Percentiles rank a stretch among this genome's conserved stretches.
phyloP scores from a whole-genome alignment of 2,113 vertebrate species.

The Cephalophus harveyi region DNA sequence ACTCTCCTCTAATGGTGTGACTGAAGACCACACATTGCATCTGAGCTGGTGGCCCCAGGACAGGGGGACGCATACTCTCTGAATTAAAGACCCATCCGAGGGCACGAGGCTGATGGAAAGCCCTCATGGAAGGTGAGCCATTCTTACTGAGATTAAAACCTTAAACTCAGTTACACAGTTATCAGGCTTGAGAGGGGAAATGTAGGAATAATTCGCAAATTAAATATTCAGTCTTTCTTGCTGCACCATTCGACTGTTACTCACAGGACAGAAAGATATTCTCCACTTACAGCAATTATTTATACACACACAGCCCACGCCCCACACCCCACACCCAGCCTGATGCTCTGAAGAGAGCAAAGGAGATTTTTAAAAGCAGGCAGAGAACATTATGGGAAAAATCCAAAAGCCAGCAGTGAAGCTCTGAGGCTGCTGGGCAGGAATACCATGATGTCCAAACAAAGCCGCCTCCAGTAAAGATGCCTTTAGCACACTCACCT shows the following conservation, averaged over 20 bases:
- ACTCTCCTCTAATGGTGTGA: conserved; percentile 38
- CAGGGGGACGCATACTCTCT: background rate
- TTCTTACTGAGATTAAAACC: background rate
- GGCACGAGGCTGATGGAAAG: background rate
- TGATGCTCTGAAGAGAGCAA: background rate
- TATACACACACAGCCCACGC: too few relatives aligned
- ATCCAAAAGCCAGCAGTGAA: background rate
- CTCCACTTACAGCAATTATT: background rate
- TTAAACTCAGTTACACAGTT: background rate
- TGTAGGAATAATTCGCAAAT: background rate
- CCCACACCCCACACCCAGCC: too few relatives aligned
- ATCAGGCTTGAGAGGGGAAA: background rate
- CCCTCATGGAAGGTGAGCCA: background rate
- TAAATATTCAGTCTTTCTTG: background rate
- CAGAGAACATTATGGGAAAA: background rate
- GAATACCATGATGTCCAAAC: background rate
- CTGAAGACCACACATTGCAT: background rate
- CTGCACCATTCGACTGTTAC: background rate
- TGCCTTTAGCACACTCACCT: background rate
- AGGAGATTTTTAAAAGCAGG: background rate
- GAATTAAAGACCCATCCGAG: background rate
- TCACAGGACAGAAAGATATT: background rate
- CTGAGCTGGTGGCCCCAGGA: background rate
- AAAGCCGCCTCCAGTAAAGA: background rate
- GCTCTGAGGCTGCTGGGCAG: background rate